These are phyloP conservation scores for Catamblyrhynchus diadema DNA, from an alignment of 2,797 vertebrate genomes.

Conservation along the genomic window DNA sequence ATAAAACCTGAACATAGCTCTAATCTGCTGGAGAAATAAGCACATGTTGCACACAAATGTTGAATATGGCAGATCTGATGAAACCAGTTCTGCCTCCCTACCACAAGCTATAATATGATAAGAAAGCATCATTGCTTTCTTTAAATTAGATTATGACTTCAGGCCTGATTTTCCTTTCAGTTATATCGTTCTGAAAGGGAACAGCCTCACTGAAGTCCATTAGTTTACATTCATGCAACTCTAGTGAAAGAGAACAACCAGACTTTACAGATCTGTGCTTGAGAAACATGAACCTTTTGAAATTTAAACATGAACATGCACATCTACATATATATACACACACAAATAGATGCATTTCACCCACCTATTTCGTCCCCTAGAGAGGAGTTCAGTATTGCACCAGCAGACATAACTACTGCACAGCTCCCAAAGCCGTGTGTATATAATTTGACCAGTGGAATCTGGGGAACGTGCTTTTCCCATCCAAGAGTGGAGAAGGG, in stretches of 20 bases:
- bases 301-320: neutral
- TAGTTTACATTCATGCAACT: neutral
- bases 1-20: neutral
- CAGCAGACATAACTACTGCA: slow-evolving; percentile 94
- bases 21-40: neutral
- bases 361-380: slow-evolving; percentile 96
- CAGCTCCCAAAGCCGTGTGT: slow-evolving; percentile 81
- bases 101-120: neutral
- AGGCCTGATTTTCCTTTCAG: neutral
- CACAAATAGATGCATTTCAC: slow-evolving; percentile 51
- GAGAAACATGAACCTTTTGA: neutral
- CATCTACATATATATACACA: neutral
- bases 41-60: neutral
- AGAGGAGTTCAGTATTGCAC: slow-evolving; percentile 92
- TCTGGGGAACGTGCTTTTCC: slow-evolving; percentile 83
- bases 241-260: neutral
- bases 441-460: slow-evolving; percentile 80
- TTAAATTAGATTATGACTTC: neutral
- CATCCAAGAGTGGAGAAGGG: slow-evolving; percentile 91
- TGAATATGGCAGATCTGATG: neutral
- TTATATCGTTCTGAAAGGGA: neutral
- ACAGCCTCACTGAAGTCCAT: neutral
- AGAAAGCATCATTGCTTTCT: neutral
- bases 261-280: neutral
- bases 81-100: neutral